Evolutionary conservation across 2,797 vertebrate species (phyloP).

Genomic region (Phylloscopus collybita): DNA sequence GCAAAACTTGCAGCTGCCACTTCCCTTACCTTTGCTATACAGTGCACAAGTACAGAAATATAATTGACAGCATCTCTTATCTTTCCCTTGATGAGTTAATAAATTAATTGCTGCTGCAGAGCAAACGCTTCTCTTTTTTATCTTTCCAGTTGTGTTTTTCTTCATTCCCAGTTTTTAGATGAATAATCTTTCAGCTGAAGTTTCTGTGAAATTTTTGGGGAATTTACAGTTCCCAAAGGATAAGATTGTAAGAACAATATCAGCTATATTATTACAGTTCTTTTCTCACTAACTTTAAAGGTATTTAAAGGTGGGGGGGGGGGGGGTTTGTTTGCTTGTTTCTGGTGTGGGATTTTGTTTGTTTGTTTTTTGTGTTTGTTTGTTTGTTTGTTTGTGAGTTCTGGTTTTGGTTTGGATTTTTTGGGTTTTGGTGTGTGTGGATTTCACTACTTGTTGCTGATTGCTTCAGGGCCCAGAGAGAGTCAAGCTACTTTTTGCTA

Average conservation of each 20-base stretch:
- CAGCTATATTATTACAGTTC: neutral
- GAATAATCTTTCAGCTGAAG: neutral
- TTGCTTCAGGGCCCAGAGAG: neutral
- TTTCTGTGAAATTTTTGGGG: neutral
- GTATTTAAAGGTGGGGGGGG: accelerated
- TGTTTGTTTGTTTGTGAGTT: neutral
- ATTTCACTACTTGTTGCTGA: neutral
- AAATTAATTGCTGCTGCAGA: neutral
- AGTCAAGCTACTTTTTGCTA: neutral
- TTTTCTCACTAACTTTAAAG: neutral
- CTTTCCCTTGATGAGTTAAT: neutral
- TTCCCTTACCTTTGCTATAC: neutral
- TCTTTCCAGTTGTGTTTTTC: neutral
- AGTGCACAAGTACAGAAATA: neutral
- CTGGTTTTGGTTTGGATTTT: neutral
- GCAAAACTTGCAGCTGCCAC: neutral
- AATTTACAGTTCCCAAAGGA: neutral
- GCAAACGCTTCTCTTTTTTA: neutral
- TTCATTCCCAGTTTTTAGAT: neutral
- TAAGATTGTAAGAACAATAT: neutral
- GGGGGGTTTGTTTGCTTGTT: accelerated
- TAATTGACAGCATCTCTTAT: neutral
- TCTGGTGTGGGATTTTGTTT: neutral
- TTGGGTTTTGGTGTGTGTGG: neutral
- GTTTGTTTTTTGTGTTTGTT: neutral